Percentiles rank a stretch among this genome's conserved stretches.
Conservation (phyloP, 2,797 vertebrate species). For the Simalia tracyae region DNA sequence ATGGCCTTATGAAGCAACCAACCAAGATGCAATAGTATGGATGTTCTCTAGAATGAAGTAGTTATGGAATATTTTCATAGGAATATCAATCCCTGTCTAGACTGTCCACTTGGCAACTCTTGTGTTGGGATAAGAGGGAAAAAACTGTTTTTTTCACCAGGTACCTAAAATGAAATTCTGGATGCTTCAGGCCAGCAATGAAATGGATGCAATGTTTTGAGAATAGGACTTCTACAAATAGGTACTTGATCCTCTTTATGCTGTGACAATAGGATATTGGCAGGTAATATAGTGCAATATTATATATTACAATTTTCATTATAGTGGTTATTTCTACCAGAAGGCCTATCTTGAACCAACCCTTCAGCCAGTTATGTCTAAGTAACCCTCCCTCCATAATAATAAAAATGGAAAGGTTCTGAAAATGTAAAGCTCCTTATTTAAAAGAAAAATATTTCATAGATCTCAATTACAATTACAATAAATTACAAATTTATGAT, state of each 20-base stretch:
- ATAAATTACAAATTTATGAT: background rate
- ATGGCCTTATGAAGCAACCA: background rate
- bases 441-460: background rate
- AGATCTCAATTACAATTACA: background rate
- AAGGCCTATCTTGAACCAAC: background rate
- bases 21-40: background rate
- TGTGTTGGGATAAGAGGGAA: background rate
- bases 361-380: background rate
- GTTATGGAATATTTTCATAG: background rate
- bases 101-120: background rate
- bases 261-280: background rate
- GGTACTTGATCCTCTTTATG: background rate
- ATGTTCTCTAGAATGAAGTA: background rate
- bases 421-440: background rate
- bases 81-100: background rate
- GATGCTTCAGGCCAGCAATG: background rate
- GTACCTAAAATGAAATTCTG: background rate
- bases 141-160: background rate
- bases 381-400: background rate
- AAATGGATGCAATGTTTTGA: background rate
- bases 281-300: background rate
- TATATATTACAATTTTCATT: background rate
- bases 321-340: background rate
- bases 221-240: background rate
- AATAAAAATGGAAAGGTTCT: background rate